Evolutionary conservation across 1,140 invertebrate genomes (phyloP).

Genomic region (Aphis gossypii): DNA sequence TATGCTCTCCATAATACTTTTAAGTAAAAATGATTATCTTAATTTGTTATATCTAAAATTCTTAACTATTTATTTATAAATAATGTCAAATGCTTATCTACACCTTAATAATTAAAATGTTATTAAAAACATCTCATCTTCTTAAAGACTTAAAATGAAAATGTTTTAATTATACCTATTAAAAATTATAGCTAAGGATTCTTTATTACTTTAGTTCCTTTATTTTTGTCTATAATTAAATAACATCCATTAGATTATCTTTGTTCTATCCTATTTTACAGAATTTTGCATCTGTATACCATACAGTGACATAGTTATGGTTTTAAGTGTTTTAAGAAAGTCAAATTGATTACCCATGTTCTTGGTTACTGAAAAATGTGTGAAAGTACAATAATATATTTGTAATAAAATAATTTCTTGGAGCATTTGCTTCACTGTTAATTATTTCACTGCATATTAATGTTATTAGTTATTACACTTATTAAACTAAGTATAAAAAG

Average conservation of each 20-base stretch:
- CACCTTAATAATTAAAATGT: not conserved
- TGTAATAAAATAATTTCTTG: too few species aligned
- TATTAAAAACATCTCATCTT: not conserved
- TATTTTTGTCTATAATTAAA: not conserved
- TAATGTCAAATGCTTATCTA: not conserved
- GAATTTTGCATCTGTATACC: not conserved
- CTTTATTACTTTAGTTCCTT: not conserved
- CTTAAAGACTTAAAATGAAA: not conserved
- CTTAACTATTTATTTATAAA: not conserved
- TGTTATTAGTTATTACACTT: too few species aligned
- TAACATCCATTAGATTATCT: not conserved
- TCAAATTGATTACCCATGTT: too few species aligned
- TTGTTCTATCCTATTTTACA: not conserved
- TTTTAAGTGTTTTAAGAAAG: not conserved
- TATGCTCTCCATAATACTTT: not conserved
- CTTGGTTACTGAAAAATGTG: too few species aligned
- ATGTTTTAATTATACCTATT: not conserved
- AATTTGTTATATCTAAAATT: not conserved
- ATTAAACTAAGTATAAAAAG: too few species aligned
- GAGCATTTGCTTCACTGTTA: too few species aligned
- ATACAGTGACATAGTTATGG: too few species aligned
- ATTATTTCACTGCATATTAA: too few species aligned
- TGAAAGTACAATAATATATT: too few species aligned
- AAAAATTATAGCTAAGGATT: too few species aligned
- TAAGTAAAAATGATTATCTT: not conserved